Percentiles rank a stretch among this genome's conserved stretches.
Evolutionary conservation across 2,113 vertebrate species (phyloP).

Genomic region (Hiodon alosoides): DNA sequence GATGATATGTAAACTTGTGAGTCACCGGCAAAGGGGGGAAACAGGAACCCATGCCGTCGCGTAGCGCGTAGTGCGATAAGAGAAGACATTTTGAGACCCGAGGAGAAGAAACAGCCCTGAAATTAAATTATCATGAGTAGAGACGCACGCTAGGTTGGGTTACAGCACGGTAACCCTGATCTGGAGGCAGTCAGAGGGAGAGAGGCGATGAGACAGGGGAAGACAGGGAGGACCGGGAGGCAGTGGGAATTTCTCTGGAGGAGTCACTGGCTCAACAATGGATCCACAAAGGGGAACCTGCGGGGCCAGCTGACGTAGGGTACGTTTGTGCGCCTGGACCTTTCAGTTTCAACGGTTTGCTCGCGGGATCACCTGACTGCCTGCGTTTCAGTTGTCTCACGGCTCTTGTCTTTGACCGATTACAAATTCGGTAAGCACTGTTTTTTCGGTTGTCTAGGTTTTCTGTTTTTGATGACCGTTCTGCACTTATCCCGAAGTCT

Average conservation of each 20-base stretch:
- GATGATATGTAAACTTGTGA: not conserved
- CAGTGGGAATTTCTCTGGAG: not conserved
- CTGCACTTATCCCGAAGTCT: too few relatives aligned
- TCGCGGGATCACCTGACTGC: too few relatives aligned
- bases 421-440: too few relatives aligned
- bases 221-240: not conserved
- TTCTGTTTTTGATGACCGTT: too few relatives aligned
- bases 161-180: conserved; percentile 61
- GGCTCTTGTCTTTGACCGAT: too few relatives aligned
- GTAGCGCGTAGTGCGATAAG: too few relatives aligned
- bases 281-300: conserved; percentile 9
- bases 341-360: not conserved
- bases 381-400: too few relatives aligned
- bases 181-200: conserved; percentile 40
- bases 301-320: not conserved
- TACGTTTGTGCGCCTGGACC: not conserved
- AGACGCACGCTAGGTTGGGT: conserved; percentile 48
- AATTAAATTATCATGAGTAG: conserved; percentile 61
- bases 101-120: conserved; percentile 23
- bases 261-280: conserved; percentile 4
- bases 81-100: not conserved
- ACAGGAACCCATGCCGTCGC: too few relatives aligned
- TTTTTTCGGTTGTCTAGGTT: too few relatives aligned
- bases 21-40: not conserved
- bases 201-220: conserved; percentile 13